Evolutionary conservation across 1,140 invertebrate genomes (phyloP).

Genomic region (Caenorhabditis latens): DNA sequence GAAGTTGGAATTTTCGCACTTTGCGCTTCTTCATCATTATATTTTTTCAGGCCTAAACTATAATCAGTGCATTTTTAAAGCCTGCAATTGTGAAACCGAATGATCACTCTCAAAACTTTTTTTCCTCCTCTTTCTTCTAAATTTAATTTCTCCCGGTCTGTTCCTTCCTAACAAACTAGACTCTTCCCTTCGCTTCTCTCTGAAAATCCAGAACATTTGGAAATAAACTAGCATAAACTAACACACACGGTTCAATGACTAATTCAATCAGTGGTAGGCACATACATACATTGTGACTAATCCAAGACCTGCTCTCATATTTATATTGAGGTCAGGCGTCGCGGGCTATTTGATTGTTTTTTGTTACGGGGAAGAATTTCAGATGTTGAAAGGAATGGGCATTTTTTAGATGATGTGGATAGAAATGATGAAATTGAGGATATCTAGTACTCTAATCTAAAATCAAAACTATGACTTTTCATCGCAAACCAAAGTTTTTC

Average conservation of each 20-base stretch:
- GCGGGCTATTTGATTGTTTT: background rate
- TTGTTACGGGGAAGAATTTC: background rate
- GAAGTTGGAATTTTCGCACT: too few relatives aligned
- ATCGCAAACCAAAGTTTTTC: too few relatives aligned
- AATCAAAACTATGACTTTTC: too few relatives aligned
- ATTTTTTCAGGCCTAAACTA: too few relatives aligned
- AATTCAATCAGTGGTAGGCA: constrained; percentile 1
- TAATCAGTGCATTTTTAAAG: too few relatives aligned
- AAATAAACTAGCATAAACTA: background rate
- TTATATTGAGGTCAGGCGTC: background rate
- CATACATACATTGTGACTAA: background rate
- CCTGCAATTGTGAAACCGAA: too few relatives aligned
- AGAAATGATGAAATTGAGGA: background rate
- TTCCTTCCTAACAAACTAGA: background rate
- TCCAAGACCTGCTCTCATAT: constrained; percentile 1
- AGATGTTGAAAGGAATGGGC: background rate
- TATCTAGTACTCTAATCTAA: too few relatives aligned
- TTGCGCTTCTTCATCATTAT: too few relatives aligned
- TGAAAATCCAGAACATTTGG: background rate
- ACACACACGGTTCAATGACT: constrained; percentile 13
- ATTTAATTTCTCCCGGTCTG: background rate
- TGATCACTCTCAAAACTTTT: too few relatives aligned
- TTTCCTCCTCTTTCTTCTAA: too few relatives aligned
- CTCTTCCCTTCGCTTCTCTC: background rate
- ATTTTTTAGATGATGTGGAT: too few relatives aligned